Conservation (phyloP, 2,888 invertebrate species). For the Rhynchonema sp. region DNA sequence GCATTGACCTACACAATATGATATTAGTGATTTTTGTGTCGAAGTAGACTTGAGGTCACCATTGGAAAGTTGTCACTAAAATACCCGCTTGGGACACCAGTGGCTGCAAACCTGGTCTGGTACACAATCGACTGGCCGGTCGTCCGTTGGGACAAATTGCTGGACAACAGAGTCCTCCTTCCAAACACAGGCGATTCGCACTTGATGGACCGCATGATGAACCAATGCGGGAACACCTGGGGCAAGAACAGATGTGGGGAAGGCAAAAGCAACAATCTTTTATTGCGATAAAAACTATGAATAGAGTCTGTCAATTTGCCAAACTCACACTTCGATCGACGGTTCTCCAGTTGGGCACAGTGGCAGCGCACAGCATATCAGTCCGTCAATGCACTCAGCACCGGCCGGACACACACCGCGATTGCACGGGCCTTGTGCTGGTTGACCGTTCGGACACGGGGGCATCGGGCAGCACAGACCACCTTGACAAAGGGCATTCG, state of each 20-base stretch:
- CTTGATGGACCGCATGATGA: neutral
- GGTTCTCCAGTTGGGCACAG: neutral
- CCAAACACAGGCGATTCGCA: neutral
- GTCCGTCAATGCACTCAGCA: slow-evolving; percentile 3
- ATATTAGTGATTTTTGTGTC: no score
- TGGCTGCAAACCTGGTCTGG: neutral
- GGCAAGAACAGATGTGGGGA: no score
- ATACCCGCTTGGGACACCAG: neutral
- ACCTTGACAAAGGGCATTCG: slow-evolving; percentile 11
- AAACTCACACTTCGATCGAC: neutral
- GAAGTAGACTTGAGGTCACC: no score
- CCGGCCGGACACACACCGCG: neutral
- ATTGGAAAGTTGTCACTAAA: no score
- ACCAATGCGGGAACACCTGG: no score
- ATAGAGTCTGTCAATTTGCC: no score
- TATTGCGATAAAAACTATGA: neutral
- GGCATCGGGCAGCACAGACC: slow-evolving; percentile 11
- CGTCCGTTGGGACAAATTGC: neutral
- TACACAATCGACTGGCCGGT: neutral
- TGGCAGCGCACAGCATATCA: slow-evolving; percentile 7
- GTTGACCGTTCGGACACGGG: slow-evolving; percentile 4
- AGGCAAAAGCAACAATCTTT: neutral
- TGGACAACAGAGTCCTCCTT: neutral
- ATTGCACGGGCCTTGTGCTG: neutral
- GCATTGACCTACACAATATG: slow-evolving; percentile 7